Percentiles rank a stretch among this genome's conserved stretches.
Conservation (phyloP, 2,113 vertebrate species). For the Heptranchias perlo region DNA sequence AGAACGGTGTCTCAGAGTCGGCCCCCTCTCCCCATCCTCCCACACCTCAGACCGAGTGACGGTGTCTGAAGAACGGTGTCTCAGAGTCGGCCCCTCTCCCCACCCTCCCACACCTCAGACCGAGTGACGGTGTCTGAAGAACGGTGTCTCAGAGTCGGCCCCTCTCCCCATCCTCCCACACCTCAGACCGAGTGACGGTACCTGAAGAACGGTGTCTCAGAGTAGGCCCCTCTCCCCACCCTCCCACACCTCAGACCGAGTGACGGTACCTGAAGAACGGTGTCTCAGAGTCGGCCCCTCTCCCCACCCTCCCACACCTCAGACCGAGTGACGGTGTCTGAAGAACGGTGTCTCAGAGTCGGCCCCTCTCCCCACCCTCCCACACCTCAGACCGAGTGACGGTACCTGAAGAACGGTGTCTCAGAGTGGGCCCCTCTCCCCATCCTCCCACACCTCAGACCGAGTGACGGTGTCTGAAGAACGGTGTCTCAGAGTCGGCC, state of each 20-base stretch:
- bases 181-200: background rate
- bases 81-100: background rate
- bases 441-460: background rate
- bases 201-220: background rate
- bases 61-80: background rate
- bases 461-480: background rate
- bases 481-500: background rate
- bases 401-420: background rate
- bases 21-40: background rate
- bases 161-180: background rate
- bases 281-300: background rate
- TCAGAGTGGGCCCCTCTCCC: background rate
- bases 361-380: background rate
- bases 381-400: background rate
- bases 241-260: background rate
- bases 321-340: background rate
- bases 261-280: background rate
- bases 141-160: background rate
- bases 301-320: background rate
- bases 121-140: background rate
- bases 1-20: background rate
- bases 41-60: background rate
- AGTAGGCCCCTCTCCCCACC: background rate
- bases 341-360: background rate
- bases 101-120: background rate